Conservation (phyloP, 2,797 vertebrate species). For the Garrulus glandarius region DNA sequence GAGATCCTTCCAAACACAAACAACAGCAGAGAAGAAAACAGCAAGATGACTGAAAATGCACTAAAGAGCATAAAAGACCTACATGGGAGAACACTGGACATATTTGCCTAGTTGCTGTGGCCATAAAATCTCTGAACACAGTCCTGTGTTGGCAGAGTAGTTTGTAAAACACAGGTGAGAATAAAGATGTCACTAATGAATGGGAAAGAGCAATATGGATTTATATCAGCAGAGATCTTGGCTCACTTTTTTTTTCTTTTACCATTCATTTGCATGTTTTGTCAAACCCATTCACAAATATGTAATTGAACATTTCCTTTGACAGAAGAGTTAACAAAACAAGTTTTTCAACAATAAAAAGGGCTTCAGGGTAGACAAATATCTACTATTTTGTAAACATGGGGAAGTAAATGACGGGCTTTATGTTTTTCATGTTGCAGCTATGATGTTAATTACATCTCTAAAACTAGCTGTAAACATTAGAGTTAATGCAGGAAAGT, state of each 20-base stretch:
- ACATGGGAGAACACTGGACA: not conserved
- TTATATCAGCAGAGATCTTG: not conserved
- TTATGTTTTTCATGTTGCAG: not conserved
- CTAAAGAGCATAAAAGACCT: not conserved
- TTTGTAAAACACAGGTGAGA: not conserved
- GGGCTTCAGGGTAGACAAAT: not conserved
- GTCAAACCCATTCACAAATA: not conserved
- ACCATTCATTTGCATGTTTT: not conserved
- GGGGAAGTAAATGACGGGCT: not conserved
- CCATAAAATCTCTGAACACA: not conserved
- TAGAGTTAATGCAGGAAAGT: not conserved
- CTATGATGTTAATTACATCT: not conserved
- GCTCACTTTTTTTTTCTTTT: not conserved
- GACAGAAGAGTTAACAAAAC: not conserved
- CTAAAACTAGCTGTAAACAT: not conserved
- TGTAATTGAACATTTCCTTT: not conserved
- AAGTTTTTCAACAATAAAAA: not conserved
- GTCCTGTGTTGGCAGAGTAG: not conserved
- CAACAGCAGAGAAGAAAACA: not conserved
- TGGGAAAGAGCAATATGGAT: not conserved
- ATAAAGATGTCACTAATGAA: not conserved
- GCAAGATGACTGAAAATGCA: not conserved
- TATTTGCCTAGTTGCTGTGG: not conserved
- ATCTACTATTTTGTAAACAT: not conserved
- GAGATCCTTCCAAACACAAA: not conserved